These are phyloP conservation scores for Ridgeia piscesae DNA, from an alignment of 1,140 invertebrate genomes.

Conservation along the genomic window DNA sequence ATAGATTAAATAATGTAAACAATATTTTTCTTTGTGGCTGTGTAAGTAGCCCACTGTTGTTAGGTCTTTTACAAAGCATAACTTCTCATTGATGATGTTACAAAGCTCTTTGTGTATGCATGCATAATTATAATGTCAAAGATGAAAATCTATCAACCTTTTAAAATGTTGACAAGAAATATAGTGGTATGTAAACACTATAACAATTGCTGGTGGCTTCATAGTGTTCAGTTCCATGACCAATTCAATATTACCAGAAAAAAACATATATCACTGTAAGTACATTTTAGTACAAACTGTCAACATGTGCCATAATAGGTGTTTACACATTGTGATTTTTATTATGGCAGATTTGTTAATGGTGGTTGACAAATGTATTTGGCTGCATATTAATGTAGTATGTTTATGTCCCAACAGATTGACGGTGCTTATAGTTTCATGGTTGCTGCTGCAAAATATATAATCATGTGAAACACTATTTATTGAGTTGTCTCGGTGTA, in stretches of 20 bases:
- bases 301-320: neutral
- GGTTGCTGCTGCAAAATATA: neutral
- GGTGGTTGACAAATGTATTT: neutral
- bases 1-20: no score
- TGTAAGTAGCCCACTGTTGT: no score
- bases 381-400: neutral
- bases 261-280: neutral
- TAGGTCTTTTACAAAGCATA: no score
- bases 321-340: neutral
- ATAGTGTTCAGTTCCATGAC: neutral
- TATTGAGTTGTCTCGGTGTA: neutral
- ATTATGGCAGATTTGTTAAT: neutral
- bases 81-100: no score
- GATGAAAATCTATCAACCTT: neutral
- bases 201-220: neutral
- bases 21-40: no score
- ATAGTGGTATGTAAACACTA: neutral
- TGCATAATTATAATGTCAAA: neutral
- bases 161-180: neutral
- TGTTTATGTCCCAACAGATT: neutral
- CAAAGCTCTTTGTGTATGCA: neutral
- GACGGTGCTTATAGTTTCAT: neutral
- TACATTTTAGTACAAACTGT: neutral
- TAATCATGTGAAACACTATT: conserved; percentile 6
- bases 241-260: neutral